Percentiles rank a stretch among this genome's conserved stretches.
Evolutionary conservation across 1,140 invertebrate species (phyloP).

Genomic region (Idris sp.): DNA sequence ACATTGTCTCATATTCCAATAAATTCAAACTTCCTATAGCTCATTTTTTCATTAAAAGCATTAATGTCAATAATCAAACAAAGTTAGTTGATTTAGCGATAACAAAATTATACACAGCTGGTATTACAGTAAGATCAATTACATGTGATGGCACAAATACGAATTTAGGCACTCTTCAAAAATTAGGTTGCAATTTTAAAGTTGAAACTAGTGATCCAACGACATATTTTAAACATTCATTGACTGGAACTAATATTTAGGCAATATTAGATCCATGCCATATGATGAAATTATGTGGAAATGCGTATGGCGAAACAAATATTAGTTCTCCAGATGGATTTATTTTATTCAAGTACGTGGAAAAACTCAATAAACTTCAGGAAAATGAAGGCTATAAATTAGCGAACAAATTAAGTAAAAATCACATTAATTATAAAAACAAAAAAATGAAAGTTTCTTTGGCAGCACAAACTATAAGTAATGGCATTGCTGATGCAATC

Average conservation of each 20-base stretch:
- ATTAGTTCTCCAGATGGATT: conserved; percentile 1
- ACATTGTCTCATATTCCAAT: conserved; percentile 30
- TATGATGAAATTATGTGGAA: conserved; percentile 5
- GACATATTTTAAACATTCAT: conserved; percentile 2
- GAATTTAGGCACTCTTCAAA: conserved; percentile 1
- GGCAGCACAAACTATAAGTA: conserved; percentile 20
- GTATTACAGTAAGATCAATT: conserved; percentile 9
- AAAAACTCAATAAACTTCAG: conserved; percentile 7
- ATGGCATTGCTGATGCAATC: conserved; percentile 22
- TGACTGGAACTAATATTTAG: not conserved
- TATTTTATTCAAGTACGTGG: not conserved
- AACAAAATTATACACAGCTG: conserved; percentile 6
- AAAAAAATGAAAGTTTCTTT: conserved; percentile 7
- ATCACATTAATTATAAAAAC: conserved; percentile 1
- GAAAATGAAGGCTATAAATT: conserved; percentile 3
- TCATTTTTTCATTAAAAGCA: conserved; percentile 1
- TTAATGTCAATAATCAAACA: not conserved
- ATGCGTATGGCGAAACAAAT: not conserved
- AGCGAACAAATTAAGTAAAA: not conserved
- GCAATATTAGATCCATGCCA: conserved; percentile 6
- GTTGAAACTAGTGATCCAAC: not conserved
- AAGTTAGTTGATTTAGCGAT: not conserved
- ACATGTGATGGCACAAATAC: conserved; percentile 8
- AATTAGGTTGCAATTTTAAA: not conserved
- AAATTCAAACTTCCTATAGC: conserved; percentile 10